Conservation (phyloP, 2,797 vertebrate species). For the Pelochelys cantorii region DNA sequence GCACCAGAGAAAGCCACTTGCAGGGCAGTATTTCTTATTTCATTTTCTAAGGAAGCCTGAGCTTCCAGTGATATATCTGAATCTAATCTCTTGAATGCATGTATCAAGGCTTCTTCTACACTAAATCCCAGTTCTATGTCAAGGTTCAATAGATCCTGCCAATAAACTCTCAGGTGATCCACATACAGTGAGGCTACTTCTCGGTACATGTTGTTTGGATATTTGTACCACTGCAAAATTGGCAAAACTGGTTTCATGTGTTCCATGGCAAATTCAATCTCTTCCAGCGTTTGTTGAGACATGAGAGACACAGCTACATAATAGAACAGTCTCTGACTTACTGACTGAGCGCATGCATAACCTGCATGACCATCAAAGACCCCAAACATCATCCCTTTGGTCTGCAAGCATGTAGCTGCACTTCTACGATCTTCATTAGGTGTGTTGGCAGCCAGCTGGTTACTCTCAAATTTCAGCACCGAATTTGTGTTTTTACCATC, state of each 20-base stretch:
- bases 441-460: conserved; percentile 91
- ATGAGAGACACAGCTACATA: conserved; percentile 92
- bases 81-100: conserved; percentile 92
- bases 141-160: conserved; percentile 91
- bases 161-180: conserved; percentile 93
- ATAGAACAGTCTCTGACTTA: conserved; percentile 93
- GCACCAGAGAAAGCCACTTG: conserved; percentile 95
- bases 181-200: conserved; percentile 90
- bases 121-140: conserved; percentile 86
- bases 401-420: conserved; percentile 91
- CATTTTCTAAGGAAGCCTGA: conserved; percentile 89
- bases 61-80: conserved; percentile 94
- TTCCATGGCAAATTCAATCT: conserved; percentile 90
- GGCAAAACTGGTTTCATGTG: conserved; percentile 86
- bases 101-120: conserved; percentile 85
- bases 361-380: conserved; percentile 96
- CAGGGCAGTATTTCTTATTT: conserved; percentile 89
- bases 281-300: conserved; percentile 87
- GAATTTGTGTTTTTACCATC: conserved; percentile 81
- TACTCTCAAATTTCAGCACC: conserved; percentile 92
- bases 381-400: conserved; percentile 93
- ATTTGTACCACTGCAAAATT: conserved; percentile 92
- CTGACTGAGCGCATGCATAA: conserved; percentile 91
- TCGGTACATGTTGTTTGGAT: conserved; percentile 86
- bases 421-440: conserved; percentile 93